Base-by-base conservation (phyloP, 2,888 invertebrate species). In the Sinhomidia bicolor region DNA sequence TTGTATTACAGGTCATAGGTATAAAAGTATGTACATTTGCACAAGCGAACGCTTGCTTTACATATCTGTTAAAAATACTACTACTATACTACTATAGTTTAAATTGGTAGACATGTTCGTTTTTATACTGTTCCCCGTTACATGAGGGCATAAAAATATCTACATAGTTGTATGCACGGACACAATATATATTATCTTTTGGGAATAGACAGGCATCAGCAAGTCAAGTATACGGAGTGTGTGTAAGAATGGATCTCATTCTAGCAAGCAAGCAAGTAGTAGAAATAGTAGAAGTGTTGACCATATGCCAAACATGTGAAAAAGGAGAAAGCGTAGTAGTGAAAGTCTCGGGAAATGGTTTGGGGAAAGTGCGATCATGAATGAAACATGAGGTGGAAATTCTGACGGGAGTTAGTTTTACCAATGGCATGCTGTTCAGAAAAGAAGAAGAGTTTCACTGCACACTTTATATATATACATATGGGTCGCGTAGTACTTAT, bases 301-400 rank as follows among this genome's bases (percentile, higher is more conserved):
- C 89, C 78, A 85, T 89, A 82, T 82, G 82, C 89, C 82, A 65
- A 85, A 83, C 54, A 82, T 81, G 74, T 29, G 71, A 44, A 80
- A 60, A 85, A 54, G 79, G 85, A 74, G 84, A 85, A 83, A 88
- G 89, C 79, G 44, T 86, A 87, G 87, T 89, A 87, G 87, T 89
- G 88, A 84, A 89, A 89, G 85, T 83, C 79, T 81, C 68, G 51
- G 68, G 71, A 87, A 80, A 85, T 88, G 85, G 84, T 89, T 82
- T 88, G 87, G 89, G 85, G 82, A 91, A 89, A 90, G 89, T 90
- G 88, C 86, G 90, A 91, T 90, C 90, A 91, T 91, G 91, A 91
- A 91, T 91, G 90, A 91, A 91, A 90, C 91, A 91, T 91, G 91
- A 91, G 90, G 83, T 89, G 62, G 85, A 89, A 83, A 88, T 88